Conservation (phyloP, 2,888 invertebrate species). For the Pseudanteris insignis region DNA sequence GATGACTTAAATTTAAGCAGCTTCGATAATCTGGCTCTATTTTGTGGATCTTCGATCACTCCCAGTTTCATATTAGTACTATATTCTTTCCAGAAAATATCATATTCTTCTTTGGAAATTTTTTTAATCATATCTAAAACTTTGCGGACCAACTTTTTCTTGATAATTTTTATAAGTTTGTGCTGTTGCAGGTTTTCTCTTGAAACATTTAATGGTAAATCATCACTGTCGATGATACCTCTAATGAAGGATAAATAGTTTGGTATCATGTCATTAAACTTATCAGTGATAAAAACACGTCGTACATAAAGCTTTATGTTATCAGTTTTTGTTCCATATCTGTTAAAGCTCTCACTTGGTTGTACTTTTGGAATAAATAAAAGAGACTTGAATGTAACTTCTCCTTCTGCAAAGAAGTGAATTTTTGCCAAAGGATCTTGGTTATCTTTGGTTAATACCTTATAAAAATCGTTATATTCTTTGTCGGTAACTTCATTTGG, state of each 20-base stretch:
- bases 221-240: conserved; percentile 98
- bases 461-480: conserved; percentile 96
- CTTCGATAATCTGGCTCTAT: conserved; percentile 95
- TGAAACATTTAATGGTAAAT: conserved; percentile 96
- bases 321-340: conserved; percentile 93
- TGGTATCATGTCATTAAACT: conserved; percentile 99
- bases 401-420: conserved; percentile 98
- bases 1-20: conserved; percentile 91
- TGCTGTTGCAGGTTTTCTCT: conserved; percentile 98
- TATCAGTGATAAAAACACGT: conserved; percentile 94
- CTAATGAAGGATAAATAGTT: conserved; percentile 94
- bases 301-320: conserved; percentile 97
- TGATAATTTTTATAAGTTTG: conserved; percentile 98
- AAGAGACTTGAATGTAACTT: conserved; percentile 97
- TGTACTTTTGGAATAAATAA: conserved; percentile 92
- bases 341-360: conserved; percentile 93
- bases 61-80: conserved; percentile 97
- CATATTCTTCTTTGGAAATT: conserved; percentile 87
- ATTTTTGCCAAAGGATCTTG: conserved; percentile 85
- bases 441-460: conserved; percentile 89
- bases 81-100: conserved; percentile 98
- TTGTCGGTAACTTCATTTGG: conserved; percentile 82
- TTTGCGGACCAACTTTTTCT: conserved; percentile 98
- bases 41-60: conserved; percentile 96
- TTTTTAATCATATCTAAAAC: conserved; percentile 98